phyloP scores from a whole-genome alignment of 2,797 vertebrate species.

The Pantherophis alleghaniensis region DNA sequence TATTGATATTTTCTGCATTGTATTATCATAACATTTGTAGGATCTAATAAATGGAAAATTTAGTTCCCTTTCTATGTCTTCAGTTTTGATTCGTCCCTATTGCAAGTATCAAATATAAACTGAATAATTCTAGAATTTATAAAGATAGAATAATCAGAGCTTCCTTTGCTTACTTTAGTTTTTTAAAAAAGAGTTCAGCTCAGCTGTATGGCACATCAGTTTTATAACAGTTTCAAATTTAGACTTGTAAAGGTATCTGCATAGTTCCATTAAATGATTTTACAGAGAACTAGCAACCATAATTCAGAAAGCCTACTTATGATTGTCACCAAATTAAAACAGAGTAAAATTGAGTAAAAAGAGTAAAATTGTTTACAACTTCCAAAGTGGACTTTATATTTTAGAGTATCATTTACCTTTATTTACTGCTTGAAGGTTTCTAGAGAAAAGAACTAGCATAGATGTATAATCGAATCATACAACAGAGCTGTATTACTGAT shows the following conservation, averaged over 20 bases:
- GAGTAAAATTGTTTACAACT: not conserved
- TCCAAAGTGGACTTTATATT: not conserved
- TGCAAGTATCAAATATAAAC: not conserved
- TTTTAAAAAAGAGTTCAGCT: not conserved
- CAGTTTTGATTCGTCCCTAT: not conserved
- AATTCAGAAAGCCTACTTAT: not conserved
- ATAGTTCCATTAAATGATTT: not conserved
- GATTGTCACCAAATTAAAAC: not conserved
- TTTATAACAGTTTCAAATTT: not conserved
- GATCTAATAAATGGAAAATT: not conserved
- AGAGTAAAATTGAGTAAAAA: not conserved
- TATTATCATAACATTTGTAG: not conserved
- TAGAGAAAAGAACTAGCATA: not conserved
- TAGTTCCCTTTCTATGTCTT: not conserved
- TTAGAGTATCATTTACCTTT: not conserved
- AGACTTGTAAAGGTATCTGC: not conserved
- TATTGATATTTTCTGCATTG: not conserved
- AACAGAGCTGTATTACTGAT: not conserved
- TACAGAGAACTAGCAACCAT: not conserved
- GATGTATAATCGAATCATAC: not conserved
- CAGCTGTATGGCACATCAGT: not conserved
- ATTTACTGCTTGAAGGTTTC: not conserved
- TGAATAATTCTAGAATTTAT: not conserved
- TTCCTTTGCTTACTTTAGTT: not conserved
- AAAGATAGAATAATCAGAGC: not conserved